Percentiles rank a stretch among this genome's conserved stretches.
These are phyloP conservation scores for Lypha dubia DNA, from an alignment of 2,888 invertebrate genomes.

Conservation along the genomic window DNA sequence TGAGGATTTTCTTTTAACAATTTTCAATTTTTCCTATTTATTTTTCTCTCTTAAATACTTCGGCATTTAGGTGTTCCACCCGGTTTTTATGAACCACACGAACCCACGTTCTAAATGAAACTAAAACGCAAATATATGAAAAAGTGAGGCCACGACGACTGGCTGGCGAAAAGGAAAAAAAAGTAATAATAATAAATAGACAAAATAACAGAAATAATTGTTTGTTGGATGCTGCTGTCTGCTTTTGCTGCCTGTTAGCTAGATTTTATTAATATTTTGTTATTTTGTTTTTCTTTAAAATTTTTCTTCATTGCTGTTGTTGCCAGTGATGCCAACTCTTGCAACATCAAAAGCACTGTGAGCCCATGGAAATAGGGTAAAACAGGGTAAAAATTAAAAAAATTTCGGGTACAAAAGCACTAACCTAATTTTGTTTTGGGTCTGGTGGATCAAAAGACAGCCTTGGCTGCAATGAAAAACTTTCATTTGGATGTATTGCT, in stretches of 20 bases:
- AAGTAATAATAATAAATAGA: too few species aligned
- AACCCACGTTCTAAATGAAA: constrained; percentile 79
- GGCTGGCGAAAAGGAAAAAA: constrained; percentile 62
- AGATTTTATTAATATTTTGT: constrained; percentile 36
- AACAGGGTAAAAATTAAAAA: too few species aligned
- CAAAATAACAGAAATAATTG: constrained; percentile 36
- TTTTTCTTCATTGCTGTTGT: constrained; percentile 43
- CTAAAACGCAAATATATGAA: constrained; percentile 79
- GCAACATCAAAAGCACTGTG: too few species aligned
- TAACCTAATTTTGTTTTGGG: too few species aligned
- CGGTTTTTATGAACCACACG: constrained; percentile 75
- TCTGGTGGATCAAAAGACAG: too few species aligned
- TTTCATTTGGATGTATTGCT: too few species aligned
- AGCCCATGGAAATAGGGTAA: too few species aligned
- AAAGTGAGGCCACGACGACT: constrained; percentile 72
- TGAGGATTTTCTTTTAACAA: constrained; percentile 61
- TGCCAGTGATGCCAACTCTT: too few species aligned
- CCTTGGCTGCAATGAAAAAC: too few species aligned
- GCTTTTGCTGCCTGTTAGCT: constrained; percentile 55
- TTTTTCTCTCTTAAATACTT: constrained; percentile 51
- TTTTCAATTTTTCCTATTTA: constrained; percentile 42
- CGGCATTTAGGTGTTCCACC: constrained; percentile 50
- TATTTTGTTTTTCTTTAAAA: too few species aligned
- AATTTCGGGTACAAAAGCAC: too few species aligned
- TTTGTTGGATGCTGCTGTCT: constrained; percentile 63